phyloP scores from a whole-genome alignment of 1,140 invertebrate genomes.

The Akabosia matsudoensis region DNA sequence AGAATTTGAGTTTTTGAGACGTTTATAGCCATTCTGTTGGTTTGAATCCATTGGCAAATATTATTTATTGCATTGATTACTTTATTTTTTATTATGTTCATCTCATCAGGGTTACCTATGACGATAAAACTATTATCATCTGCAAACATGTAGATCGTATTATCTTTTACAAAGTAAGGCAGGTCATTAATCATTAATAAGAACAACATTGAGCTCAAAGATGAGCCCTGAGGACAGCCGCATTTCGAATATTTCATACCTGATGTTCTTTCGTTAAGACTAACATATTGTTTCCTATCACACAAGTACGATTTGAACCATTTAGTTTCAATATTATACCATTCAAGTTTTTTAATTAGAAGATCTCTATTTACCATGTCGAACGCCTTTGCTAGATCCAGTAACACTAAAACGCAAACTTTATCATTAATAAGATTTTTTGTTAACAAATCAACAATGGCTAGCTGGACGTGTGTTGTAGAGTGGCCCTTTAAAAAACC shows the following conservation, averaged over 20 bases:
- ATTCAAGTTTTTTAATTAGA: neutral
- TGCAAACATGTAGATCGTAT: neutral
- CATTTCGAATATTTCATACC: neutral
- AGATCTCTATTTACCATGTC: neutral
- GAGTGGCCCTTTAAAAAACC: neutral
- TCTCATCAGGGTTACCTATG: neutral
- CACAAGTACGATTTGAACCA: neutral
- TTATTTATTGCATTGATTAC: neutral
- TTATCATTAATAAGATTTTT: neutral
- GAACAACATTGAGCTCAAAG: neutral
- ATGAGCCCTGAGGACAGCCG: neutral
- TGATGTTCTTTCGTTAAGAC: neutral
- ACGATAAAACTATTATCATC: neutral
- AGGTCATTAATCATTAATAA: constrained; percentile 8
- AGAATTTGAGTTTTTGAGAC: neutral
- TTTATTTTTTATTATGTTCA: neutral
- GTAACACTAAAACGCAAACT: neutral
- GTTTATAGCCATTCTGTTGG: neutral
- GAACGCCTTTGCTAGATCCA: neutral
- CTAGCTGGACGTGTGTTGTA: neutral
- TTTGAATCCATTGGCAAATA: neutral
- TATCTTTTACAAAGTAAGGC: neutral
- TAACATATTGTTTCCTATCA: neutral
- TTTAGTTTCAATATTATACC: neutral
- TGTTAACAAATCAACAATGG: neutral